A percentile compares a stretch with the other conserved stretches of the same genome.
Conservation (phyloP, 2,797 vertebrate genomes). For the Liasis olivaceus region DNA sequence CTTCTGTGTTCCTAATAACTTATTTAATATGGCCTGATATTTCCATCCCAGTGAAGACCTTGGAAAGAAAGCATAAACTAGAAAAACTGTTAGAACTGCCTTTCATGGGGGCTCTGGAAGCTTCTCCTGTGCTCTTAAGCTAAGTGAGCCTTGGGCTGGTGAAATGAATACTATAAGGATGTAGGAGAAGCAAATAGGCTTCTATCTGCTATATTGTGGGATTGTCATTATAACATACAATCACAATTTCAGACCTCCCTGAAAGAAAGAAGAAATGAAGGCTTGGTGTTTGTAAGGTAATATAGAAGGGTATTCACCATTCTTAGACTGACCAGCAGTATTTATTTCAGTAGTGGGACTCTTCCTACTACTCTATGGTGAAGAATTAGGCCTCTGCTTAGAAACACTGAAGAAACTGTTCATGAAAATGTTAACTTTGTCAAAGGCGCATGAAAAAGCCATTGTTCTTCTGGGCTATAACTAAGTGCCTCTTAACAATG, state of each 20-base stretch:
- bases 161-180: background rate
- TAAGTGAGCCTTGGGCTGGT: background rate
- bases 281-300: background rate
- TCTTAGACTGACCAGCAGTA: background rate
- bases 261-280: background rate
- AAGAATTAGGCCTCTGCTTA: conserved; percentile 33
- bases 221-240: background rate
- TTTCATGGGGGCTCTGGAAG: background rate
- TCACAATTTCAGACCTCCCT: background rate
- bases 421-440: conserved; percentile 28
- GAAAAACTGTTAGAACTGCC: background rate
- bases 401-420: conserved; percentile 44
- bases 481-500: conserved; percentile 37
- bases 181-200: background rate
- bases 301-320: background rate
- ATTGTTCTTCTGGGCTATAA: conserved; percentile 23
- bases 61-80: background rate
- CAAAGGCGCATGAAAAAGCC: background rate
- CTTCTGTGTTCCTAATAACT: background rate
- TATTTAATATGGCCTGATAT: conserved; percentile 5
- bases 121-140: background rate
- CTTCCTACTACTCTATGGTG: conserved; percentile 30
- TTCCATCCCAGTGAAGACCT: background rate
- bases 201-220: background rate
- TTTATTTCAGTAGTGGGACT: conserved; percentile 16